Conservation (phyloP, 2,888 invertebrate species). For the Drosophila austrosaltans region DNA sequence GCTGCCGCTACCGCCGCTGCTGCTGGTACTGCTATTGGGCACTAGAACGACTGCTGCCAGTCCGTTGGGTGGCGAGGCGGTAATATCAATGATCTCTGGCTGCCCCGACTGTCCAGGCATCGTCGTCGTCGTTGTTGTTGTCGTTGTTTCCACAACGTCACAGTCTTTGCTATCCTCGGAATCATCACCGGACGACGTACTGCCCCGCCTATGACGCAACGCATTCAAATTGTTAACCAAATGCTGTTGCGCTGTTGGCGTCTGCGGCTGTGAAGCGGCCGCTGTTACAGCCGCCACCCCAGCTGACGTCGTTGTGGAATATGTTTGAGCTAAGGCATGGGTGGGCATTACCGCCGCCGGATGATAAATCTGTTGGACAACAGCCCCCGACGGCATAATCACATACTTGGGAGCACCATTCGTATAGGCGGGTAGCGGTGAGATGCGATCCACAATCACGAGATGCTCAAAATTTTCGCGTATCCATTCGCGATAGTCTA, state of each 20-base stretch:
- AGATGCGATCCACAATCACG: slow-evolving; percentile 75
- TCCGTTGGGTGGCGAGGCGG: slow-evolving; percentile 73
- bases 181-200: slow-evolving; percentile 83
- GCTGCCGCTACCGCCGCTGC: slow-evolving; percentile 37
- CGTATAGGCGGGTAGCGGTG: slow-evolving; percentile 68
- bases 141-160: slow-evolving; percentile 79
- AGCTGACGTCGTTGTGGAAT: slow-evolving; percentile 41
- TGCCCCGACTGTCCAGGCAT: slow-evolving; percentile 3
- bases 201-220: slow-evolving; percentile 80
- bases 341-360: slow-evolving; percentile 64
- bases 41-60: slow-evolving; percentile 41
- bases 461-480: slow-evolving; percentile 83
- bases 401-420: slow-evolving; percentile 74
- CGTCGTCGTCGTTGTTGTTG: slow-evolving; percentile 63
- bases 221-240: slow-evolving; percentile 61
- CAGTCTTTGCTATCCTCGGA: slow-evolving; percentile 84
- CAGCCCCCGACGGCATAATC: slow-evolving; percentile 71
- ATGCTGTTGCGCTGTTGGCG: slow-evolving; percentile 55
- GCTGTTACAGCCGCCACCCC: slow-evolving; percentile 54
- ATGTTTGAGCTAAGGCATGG: slow-evolving; percentile 58
- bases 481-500: slow-evolving; percentile 85
- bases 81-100: slow-evolving; percentile 69
- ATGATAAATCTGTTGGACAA: slow-evolving; percentile 73
- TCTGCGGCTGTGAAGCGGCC: slow-evolving; percentile 36
- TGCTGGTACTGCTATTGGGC: slow-evolving; percentile 22